Evolutionary conservation across 2,888 invertebrate genomes (phyloP).

Genomic region (Microplitis manilae): DNA sequence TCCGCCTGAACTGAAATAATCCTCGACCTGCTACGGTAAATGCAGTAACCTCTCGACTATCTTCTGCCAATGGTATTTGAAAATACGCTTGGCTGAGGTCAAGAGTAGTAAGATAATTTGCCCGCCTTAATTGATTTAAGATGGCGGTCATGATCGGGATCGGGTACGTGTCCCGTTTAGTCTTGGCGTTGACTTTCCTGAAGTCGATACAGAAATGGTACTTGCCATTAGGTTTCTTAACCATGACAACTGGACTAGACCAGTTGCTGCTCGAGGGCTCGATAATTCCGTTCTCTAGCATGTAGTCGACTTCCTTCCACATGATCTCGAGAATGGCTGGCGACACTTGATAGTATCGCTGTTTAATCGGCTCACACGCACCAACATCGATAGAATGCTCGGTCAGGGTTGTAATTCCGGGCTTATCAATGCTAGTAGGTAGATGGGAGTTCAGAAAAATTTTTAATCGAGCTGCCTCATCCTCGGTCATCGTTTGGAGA

Average conservation of each 20-base stretch:
- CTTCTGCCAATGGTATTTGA: not conserved
- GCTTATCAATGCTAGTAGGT: no score
- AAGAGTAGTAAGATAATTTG: conserved; percentile 48
- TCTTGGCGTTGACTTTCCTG: conserved; percentile 52
- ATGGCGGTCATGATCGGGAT: conserved; percentile 52
- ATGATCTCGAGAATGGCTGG: conserved; percentile 52
- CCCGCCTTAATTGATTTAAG: conserved; percentile 53
- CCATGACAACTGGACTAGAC: conserved; percentile 50
- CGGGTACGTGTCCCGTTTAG: conserved; percentile 49
- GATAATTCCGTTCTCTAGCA: no score
- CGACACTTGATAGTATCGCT: conserved; percentile 50
- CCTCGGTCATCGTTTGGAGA: no score
- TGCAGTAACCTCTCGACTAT: conserved; percentile 7
- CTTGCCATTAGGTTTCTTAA: conserved; percentile 50
- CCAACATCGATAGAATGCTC: no score
- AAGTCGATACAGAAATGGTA: conserved; percentile 30
- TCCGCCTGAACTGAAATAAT: not conserved
- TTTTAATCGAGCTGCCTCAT: no score
- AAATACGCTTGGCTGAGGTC: conserved; percentile 26
- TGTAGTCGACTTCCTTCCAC: not conserved
- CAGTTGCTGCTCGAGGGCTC: conserved; percentile 40
- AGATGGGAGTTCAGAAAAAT: no score
- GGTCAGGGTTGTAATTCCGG: no score
- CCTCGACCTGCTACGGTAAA: conserved; percentile 34
- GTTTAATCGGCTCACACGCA: no score